A percentile compares a stretch with the other conserved stretches of the same genome.
phyloP scores from a whole-genome alignment of 1,140 invertebrate species.

The Neuroterus valhalla region DNA sequence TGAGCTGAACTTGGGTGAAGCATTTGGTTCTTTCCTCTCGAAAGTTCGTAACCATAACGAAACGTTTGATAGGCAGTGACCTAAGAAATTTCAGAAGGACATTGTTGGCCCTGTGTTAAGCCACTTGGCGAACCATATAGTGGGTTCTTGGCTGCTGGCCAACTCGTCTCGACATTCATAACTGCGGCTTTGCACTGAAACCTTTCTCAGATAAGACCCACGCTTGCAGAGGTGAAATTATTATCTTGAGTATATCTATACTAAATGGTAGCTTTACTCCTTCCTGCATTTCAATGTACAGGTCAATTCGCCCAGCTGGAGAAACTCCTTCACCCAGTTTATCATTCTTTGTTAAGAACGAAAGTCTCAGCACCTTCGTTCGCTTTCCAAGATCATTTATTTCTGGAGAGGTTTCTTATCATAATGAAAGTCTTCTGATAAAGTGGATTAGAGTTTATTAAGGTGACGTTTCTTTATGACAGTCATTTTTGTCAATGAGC shows the following conservation, averaged over 20 bases:
- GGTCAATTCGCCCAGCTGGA: constrained; percentile 4
- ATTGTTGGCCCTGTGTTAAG: constrained; percentile 16
- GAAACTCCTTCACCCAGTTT: background rate
- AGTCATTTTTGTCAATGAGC: too few relatives aligned
- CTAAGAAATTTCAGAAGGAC: constrained; percentile 22
- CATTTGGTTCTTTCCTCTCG: background rate
- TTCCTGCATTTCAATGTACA: constrained; percentile 18
- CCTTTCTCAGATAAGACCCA: constrained; percentile 41
- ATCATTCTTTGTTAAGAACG: background rate
- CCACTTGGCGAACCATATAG: constrained; percentile 4
- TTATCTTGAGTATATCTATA: constrained; percentile 8
- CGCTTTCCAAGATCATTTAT: too few relatives aligned
- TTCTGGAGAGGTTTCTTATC: too few relatives aligned
- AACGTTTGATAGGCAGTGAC: constrained; percentile 22
- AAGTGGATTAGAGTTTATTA: too few relatives aligned
- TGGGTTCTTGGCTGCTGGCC: constrained; percentile 30
- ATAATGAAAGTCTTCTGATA: too few relatives aligned
- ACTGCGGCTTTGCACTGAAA: constrained; percentile 39
- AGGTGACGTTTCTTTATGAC: too few relatives aligned
- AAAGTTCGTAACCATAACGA: background rate
- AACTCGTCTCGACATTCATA: constrained; percentile 46
- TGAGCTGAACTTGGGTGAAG: background rate
- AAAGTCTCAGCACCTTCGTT: too few relatives aligned
- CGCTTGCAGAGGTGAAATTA: constrained; percentile 20
- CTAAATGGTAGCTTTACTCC: constrained; percentile 1